Conservation (phyloP, 1,140 invertebrate genomes). For the Monochamus saltuarius region DNA sequence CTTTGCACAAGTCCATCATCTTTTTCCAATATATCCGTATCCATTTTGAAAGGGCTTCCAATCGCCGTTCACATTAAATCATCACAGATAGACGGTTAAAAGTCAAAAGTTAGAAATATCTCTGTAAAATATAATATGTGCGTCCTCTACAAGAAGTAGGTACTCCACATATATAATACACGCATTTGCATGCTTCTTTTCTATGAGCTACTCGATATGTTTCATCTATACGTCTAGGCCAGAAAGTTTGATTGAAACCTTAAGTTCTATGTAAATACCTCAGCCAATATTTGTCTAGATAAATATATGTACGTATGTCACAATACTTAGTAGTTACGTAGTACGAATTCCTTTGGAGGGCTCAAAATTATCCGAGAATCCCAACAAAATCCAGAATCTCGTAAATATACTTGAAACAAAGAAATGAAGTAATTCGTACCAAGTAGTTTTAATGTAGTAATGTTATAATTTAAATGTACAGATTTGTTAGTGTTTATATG, state of each 20-base stretch:
- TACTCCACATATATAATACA: constrained; percentile 14
- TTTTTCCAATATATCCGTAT: neutral
- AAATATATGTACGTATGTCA: constrained; percentile 7
- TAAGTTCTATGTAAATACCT: constrained; percentile 37
- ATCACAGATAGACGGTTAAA: constrained; percentile 48
- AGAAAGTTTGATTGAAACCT: constrained; percentile 35
- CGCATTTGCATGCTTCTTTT: neutral
- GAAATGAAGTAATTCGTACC: constrained; percentile 14
- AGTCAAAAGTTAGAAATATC: constrained; percentile 18
- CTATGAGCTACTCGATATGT: constrained; percentile 30
- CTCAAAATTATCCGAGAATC: constrained; percentile 20
- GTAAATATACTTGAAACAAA: constrained; percentile 7
- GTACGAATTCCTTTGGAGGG: constrained; percentile 28
- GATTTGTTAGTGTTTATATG: constrained; percentile 12
- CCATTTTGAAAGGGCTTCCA: constrained; percentile 23
- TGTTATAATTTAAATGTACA: constrained; percentile 23
- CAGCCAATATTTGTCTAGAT: constrained; percentile 33
- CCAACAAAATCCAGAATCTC: constrained; percentile 2
- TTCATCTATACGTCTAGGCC: constrained; percentile 34
- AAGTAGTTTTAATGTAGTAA: constrained; percentile 13
- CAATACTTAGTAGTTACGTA: constrained; percentile 8
- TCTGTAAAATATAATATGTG: constrained; percentile 36
- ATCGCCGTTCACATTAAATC: constrained; percentile 31
- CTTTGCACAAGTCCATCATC: neutral
- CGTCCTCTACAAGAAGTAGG: constrained; percentile 27